These are phyloP conservation scores for Glomeris marginata DNA, from an alignment of 2,888 invertebrate species.

Conservation along the genomic window DNA sequence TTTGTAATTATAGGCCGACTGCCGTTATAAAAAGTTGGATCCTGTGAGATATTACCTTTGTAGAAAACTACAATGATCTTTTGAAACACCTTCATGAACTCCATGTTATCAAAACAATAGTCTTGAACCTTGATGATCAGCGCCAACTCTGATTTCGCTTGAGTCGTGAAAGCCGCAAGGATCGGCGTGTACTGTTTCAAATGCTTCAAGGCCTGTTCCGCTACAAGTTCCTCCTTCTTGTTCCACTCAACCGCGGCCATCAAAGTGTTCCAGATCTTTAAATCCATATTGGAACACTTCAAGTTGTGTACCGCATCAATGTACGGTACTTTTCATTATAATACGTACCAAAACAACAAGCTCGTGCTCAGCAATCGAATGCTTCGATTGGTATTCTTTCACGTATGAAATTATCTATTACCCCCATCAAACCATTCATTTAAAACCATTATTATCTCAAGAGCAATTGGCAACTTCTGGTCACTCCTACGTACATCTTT, in stretches of 20 bases:
- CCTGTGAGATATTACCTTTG: slow-evolving; percentile 48
- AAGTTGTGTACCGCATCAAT: neutral
- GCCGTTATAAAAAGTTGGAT: no score
- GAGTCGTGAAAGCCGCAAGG: slow-evolving; percentile 71
- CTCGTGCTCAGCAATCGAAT: slow-evolving; percentile 80
- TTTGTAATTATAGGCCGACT: no score
- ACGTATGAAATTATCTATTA: slow-evolving; percentile 71
- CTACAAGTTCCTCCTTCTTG: slow-evolving; percentile 91
- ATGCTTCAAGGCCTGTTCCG: slow-evolving; percentile 60
- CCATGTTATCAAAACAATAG: slow-evolving; percentile 98
- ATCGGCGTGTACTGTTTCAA: slow-evolving; percentile 58
- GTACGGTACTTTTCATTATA: no score
- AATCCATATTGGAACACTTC: slow-evolving; percentile 9
- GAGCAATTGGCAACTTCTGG: neutral
- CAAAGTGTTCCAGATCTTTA: slow-evolving; percentile 78
- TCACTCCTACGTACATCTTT: slow-evolving; percentile 37
- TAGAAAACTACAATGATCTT: slow-evolving; percentile 93
- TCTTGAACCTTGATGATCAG: slow-evolving; percentile 88
- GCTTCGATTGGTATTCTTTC: slow-evolving; percentile 66
- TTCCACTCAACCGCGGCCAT: slow-evolving; percentile 97
- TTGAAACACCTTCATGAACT: slow-evolving; percentile 96
- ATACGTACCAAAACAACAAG: slow-evolving; percentile 62
- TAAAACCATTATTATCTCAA: slow-evolving; percentile 10
- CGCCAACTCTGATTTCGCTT: slow-evolving; percentile 71
- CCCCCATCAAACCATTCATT: no score